Conservation (phyloP, 2,888 invertebrate genomes). For the Tetranychus truncatus region DNA sequence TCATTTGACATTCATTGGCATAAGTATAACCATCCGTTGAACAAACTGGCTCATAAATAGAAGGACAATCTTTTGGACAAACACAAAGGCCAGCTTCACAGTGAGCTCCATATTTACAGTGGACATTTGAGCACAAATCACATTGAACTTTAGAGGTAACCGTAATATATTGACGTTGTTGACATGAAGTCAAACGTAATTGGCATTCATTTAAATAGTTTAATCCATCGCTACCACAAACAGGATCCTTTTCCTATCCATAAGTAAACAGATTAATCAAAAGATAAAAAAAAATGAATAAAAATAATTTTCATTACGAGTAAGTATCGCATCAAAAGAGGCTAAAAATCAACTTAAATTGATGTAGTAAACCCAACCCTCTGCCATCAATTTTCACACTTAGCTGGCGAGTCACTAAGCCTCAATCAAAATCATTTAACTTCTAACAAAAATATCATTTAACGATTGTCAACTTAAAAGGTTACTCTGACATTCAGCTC, state of each 20-base stretch:
- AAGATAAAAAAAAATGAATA: background rate
- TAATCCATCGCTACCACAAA: conserved; percentile 69
- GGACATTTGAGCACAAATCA: conserved; percentile 55
- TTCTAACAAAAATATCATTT: no score
- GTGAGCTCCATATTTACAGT: conserved; percentile 59
- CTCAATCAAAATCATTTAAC: no score
- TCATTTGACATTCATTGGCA: conserved; percentile 61
- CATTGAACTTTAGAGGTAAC: conserved; percentile 55
- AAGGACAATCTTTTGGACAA: conserved; percentile 57
- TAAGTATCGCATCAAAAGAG: no score
- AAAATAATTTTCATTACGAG: background rate
- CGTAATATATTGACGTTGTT: conserved; percentile 45
- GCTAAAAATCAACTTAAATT: no score
- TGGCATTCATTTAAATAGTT: conserved; percentile 72
- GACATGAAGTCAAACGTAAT: conserved; percentile 55
- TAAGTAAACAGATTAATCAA: background rate
- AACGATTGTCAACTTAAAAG: no score
- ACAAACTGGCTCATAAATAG: conserved; percentile 25
- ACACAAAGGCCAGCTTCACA: conserved; percentile 68
- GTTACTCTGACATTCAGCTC: no score
- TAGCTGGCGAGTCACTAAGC: no score
- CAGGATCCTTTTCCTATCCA: conserved; percentile 34
- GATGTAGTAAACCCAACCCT: no score
- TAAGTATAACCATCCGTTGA: conserved; percentile 28
- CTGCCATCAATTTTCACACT: no score